Evolutionary conservation across 53 echinoderm and acorn worm genomes (phyloP), one percentile per base, ranked within the genome.

Genomic region (Holothuria leucospilota): DNA sequence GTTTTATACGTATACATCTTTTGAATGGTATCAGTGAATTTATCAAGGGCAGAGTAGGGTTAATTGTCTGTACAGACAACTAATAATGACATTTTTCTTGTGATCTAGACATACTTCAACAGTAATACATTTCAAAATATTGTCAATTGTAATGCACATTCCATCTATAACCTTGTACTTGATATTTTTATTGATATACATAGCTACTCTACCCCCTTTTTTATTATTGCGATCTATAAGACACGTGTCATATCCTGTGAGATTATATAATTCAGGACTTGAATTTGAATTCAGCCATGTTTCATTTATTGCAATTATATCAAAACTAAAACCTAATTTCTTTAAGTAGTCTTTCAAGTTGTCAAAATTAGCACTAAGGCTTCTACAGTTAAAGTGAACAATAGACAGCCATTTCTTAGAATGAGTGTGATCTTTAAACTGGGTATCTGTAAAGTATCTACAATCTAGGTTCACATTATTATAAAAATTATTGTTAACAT

Each of bases 351-450:
- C 49, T 26, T 46, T 23, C 24, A 75, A 23, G 15, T 75, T 75
- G 16, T 6, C 16, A 29, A 75, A 15, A 20, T 75, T 20, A 26
- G 46, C 49, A 75, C 77, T 75, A 41, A 75, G 77, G 24, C 77
- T 75, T 75, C 49, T 41, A 75, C 77, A 42, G 49, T 75, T 75
- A 75, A 75, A 40, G 77, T 75, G 77, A 75, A 75, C 24, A 51
- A 75, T 5, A 42, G 77, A 75, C 13, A 75, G 18, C 15, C 30
- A 41, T 24, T 8, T 75, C 46, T 75, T 5, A 75, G 77, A 49
- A 20, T 13, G 77, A 49, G 77, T 75, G 25, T 75, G 75, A 20
- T 46, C 49, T 26, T 23, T 13, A 46, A 75, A 49, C 23, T 42
- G 52, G 26, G 26, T 75, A 46, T 23, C 30, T 75, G 77, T 42